These are phyloP conservation scores for Diorhabda sublineata DNA, from an alignment of 1,140 invertebrate species.

Conservation along the genomic window DNA sequence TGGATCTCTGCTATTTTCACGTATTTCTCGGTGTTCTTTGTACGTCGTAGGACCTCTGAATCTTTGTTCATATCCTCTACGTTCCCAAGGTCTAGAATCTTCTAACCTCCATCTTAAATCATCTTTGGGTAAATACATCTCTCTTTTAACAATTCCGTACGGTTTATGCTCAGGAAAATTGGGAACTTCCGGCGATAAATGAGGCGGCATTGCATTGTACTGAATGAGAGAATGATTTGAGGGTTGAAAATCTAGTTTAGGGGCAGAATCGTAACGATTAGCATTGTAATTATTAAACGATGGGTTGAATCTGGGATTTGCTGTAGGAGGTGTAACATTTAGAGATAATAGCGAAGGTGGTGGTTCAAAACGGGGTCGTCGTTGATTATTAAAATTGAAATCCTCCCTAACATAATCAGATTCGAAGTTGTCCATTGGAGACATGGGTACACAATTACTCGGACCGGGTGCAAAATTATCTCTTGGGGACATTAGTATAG, in stretches of 20 bases:
- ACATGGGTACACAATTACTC: background rate
- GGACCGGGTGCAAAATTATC: background rate
- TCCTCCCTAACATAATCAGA: slow-evolving; percentile 16
- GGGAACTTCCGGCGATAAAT: slow-evolving; percentile 10
- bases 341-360: background rate
- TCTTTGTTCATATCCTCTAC: slow-evolving; percentile 7
- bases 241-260: slow-evolving; percentile 6
- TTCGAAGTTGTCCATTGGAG: slow-evolving; percentile 13
- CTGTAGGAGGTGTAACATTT: background rate
- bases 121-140: slow-evolving; percentile 1
- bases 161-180: slow-evolving; percentile 13
- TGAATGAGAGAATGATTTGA: slow-evolving; percentile 2
- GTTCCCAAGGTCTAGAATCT: slow-evolving; percentile 8
- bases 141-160: background rate
- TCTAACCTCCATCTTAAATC: slow-evolving; percentile 14
- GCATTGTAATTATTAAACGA: slow-evolving; percentile 14
- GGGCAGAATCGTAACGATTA: slow-evolving; percentile 7
- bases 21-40: slow-evolving; percentile 11
- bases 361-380: background rate
- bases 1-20: slow-evolving; percentile 11
- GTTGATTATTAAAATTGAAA: background rate
- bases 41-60: slow-evolving; percentile 10
- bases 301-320: slow-evolving; percentile 5
- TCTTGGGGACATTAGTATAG: background rate
- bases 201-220: slow-evolving; percentile 5